These are phyloP conservation scores for Mactra quadrangularis DNA, from an alignment of 1,140 invertebrate genomes.

Conservation along the genomic window DNA sequence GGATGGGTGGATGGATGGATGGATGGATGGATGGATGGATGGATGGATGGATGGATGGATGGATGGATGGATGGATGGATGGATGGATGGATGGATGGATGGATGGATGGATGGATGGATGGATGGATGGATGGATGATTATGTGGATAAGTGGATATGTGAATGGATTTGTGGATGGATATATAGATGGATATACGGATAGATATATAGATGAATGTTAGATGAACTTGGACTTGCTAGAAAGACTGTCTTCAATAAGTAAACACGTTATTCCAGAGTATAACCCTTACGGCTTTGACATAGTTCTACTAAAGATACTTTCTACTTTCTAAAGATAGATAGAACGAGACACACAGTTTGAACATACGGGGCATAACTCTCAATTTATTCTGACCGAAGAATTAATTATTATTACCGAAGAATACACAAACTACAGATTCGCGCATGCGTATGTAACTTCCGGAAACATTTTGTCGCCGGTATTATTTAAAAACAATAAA, in stretches of 20 bases:
- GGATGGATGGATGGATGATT: neutral
- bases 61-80: slow-evolving; percentile 2
- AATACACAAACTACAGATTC: too few species aligned
- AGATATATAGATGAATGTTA: neutral
- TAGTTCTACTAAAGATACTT: too few species aligned
- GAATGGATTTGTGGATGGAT: neutral
- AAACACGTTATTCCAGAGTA: too few species aligned
- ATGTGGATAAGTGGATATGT: neutral
- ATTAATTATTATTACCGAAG: too few species aligned
- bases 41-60: slow-evolving; percentile 2
- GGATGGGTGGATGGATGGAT: too few species aligned
- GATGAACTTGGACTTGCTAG: too few species aligned
- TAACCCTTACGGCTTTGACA: too few species aligned
- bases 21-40: slow-evolving; percentile 2
- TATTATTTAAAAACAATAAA: neutral
- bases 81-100: slow-evolving; percentile 2
- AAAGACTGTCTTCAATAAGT: too few species aligned
- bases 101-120: slow-evolving; percentile 2
- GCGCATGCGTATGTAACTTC: slow-evolving; percentile 47
- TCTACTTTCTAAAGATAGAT: too few species aligned
- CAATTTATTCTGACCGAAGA: too few species aligned
- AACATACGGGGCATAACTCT: too few species aligned
- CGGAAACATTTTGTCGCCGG: slow-evolving; percentile 27
- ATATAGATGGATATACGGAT: neutral
- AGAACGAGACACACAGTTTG: too few species aligned